Base-by-base conservation (phyloP, 35 echinoderm and acorn worm genomes). In the Strongylocentrotus purpuratus region DNA sequence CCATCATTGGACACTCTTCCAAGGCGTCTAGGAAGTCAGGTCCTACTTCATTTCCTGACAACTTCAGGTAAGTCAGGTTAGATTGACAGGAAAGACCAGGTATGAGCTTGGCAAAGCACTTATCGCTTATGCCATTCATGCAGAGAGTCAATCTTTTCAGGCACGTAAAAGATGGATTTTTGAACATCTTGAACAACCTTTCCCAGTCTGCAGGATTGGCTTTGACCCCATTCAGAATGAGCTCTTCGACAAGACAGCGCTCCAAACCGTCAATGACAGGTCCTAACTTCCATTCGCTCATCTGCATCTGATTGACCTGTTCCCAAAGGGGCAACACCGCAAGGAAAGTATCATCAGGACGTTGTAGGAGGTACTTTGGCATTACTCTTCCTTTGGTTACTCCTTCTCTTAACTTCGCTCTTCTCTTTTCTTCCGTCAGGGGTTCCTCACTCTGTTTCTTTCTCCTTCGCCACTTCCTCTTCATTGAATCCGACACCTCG, bases 11-110 rank as follows among this genome's bases (percentile, higher is more conserved):
- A 88, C 50, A 48, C 9, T 48, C 50, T 60, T 95, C 46, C 31
- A 95, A 46, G 31, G 33, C 90, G n/a, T 95, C 58, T 28, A 95
- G 47, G n/a, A 95, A 95, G 15, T 91, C 88, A 46, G 55, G 46
- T 60, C 95, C 95, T 25, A 95, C 33, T 52, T 95, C 50, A 71
- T 95, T 95, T 45, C 95, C 95, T 2, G 95, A 90, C 58, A 95
- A 20, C 52, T 95, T 95, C 50, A 95, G 52, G n/a, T 95, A 60
- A 47, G 58, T 91, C 95, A 95, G 87, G 45, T 95, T 92, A 58
- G 48, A 45, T 48, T 88, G 88, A 4, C 28, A 48, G 18, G 20
- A 6, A 58, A 95, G 87, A 33, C 31, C 45, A 20, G 95, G 25
- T 46, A 88, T 48, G 28, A 95, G 25, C 31, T 55, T 55, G 59